phyloP scores from a whole-genome alignment of 2,888 invertebrate genomes.

The Noctua comes region DNA sequence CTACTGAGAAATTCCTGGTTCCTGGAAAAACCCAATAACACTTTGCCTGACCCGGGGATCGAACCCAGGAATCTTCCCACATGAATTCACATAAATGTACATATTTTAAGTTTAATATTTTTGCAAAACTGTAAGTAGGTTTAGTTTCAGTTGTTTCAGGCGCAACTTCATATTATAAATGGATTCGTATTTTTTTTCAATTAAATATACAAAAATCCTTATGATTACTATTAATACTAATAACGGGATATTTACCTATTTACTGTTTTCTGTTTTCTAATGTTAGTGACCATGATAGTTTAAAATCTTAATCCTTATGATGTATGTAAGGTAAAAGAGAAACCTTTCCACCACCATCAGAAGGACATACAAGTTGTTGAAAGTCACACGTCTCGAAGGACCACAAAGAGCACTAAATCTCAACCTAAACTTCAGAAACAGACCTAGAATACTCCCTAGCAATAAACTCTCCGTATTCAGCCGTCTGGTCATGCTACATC shows the following conservation, averaged over 20 bases:
- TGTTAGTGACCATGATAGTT: no score
- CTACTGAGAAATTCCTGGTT: no score
- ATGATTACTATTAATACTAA: no score
- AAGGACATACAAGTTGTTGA: not conserved
- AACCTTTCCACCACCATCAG: not conserved
- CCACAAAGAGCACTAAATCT: slow-evolving; percentile 9
- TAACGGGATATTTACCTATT: no score
- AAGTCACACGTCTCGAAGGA: not conserved
- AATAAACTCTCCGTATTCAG: slow-evolving; percentile 56
- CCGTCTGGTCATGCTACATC: slow-evolving; percentile 59
- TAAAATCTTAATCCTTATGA: not conserved
- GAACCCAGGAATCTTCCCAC: not conserved
- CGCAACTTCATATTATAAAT: not conserved
- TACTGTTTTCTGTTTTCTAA: no score
- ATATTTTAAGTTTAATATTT: not conserved
- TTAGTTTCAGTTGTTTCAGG: not conserved
- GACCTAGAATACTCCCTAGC: slow-evolving; percentile 32
- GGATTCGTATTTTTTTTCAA: not conserved
- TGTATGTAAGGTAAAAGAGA: not conserved
- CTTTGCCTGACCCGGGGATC: no score
- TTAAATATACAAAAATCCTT: not conserved
- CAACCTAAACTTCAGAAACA: slow-evolving; percentile 13
- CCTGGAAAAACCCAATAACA: no score
- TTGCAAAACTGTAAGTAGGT: not conserved
- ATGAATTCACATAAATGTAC: not conserved